Evolutionary conservation across 2,888 invertebrate species (phyloP).

Genomic region (Caenorhabditis uteleia): DNA sequence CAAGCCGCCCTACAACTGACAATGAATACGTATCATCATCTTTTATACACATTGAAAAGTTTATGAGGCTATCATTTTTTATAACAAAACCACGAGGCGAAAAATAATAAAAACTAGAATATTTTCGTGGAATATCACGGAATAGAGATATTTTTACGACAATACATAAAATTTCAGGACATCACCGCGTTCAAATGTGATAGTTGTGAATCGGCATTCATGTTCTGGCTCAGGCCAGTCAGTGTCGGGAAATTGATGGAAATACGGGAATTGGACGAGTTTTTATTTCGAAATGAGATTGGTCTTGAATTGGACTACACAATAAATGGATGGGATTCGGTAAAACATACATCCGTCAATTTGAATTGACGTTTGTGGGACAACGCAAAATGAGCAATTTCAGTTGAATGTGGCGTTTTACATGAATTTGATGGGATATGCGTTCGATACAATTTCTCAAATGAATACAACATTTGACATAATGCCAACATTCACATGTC

Average conservation of each 20-base stretch:
- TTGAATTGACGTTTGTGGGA: too few species aligned
- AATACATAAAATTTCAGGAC: slow-evolving; percentile 46
- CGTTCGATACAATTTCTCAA: slow-evolving; percentile 29
- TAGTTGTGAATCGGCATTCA: slow-evolving; percentile 52
- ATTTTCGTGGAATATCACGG: neutral
- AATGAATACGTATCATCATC: too few species aligned
- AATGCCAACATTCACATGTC: slow-evolving; percentile 32
- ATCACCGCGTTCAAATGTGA: slow-evolving; percentile 65
- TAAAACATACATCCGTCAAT: slow-evolving; percentile 7
- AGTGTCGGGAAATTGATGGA: slow-evolving; percentile 41
- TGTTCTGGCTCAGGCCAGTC: slow-evolving; percentile 61
- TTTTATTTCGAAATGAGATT: slow-evolving; percentile 59
- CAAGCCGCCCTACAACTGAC: too few species aligned
- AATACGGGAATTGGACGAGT: slow-evolving; percentile 56
- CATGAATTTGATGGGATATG: slow-evolving; percentile 48
- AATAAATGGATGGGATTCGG: slow-evolving; percentile 57
- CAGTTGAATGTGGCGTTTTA: slow-evolving; percentile 54
- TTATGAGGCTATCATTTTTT: neutral
- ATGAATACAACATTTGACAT: slow-evolving; percentile 32
- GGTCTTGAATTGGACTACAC: slow-evolving; percentile 54
- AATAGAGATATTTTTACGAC: neutral
- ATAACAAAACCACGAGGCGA: too few species aligned
- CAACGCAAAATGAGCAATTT: slow-evolving; percentile 17
- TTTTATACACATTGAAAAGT: too few species aligned
- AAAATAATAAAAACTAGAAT: too few species aligned